phyloP scores from a whole-genome alignment of 2,797 vertebrate genomes.

The Gobionotothen gibberifrons region DNA sequence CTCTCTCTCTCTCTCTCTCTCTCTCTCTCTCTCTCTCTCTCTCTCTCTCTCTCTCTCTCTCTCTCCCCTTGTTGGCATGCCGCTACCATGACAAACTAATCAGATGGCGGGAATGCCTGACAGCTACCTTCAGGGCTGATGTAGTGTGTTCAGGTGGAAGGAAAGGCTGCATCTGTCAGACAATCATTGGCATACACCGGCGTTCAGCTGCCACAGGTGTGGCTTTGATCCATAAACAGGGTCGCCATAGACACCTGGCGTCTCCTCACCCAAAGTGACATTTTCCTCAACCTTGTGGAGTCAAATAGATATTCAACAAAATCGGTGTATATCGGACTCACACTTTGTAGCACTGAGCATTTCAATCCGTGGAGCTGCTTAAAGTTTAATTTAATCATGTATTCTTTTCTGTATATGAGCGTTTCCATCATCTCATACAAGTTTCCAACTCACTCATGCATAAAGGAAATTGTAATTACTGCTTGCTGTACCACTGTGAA shows the following conservation, averaged over 20 bases:
- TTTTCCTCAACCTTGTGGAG: slow-evolving; percentile 37
- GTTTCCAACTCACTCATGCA: too few species aligned
- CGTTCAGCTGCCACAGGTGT: slow-evolving; percentile 47
- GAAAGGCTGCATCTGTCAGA: slow-evolving; percentile 63
- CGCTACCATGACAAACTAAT: slow-evolving; percentile 66
- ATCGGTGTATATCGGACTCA: background rate
- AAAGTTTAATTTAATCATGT: too few species aligned
- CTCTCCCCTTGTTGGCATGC: slow-evolving; percentile 11
- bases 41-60: slow-evolving; percentile 42
- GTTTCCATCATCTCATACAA: too few species aligned
- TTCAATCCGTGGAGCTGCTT: background rate
- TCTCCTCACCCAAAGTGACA: slow-evolving; percentile 23
- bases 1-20: background rate
- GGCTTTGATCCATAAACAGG: slow-evolving; percentile 50
- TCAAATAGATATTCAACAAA: background rate
- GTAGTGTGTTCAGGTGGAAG: slow-evolving; percentile 76
- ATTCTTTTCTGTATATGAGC: too few species aligned
- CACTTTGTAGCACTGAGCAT: background rate
- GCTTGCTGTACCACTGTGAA: too few species aligned
- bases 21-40: slow-evolving; percentile 15
- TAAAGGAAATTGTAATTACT: too few species aligned
- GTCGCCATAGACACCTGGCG: slow-evolving; percentile 35
- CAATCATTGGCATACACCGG: slow-evolving; percentile 56
- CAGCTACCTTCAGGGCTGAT: slow-evolving; percentile 75
- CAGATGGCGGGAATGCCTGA: slow-evolving; percentile 69